These are phyloP conservation scores for Drosophila imparisetae DNA, from an alignment of 2,888 invertebrate genomes.

Conservation along the genomic window DNA sequence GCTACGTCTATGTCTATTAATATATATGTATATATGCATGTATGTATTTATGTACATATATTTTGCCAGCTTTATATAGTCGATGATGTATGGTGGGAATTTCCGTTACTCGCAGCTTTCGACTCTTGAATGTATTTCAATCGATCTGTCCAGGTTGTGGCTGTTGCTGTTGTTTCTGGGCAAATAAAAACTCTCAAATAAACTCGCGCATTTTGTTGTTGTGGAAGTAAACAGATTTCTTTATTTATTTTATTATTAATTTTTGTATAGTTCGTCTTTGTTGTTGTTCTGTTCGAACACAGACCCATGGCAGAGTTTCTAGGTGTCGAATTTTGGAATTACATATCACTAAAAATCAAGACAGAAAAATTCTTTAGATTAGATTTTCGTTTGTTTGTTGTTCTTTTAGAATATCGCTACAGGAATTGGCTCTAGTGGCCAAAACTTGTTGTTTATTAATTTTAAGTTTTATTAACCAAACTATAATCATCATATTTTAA, in stretches of 20 bases:
- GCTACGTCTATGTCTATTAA: neutral
- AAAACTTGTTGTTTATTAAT: slow-evolving; percentile 45
- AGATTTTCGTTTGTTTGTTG: slow-evolving; percentile 36
- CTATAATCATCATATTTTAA: slow-evolving; percentile 25
- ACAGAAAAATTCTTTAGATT: slow-evolving; percentile 48
- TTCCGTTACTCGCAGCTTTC: slow-evolving; percentile 63
- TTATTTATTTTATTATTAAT: slow-evolving; percentile 75
- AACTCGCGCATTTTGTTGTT: slow-evolving; percentile 46
- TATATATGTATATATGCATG: neutral
- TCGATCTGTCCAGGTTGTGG: slow-evolving; percentile 18
- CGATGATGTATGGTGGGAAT: slow-evolving; percentile 75
- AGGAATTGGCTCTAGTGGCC: slow-evolving; percentile 60
- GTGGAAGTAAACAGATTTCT: slow-evolving; percentile 80
- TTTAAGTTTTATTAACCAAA: slow-evolving; percentile 48
- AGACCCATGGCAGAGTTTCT: slow-evolving; percentile 70
- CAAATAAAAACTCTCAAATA: slow-evolving; percentile 12
- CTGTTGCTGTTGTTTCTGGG: slow-evolving; percentile 15
- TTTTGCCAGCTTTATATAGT: slow-evolving; percentile 55
- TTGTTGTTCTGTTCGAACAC: slow-evolving; percentile 48
- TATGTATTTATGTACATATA: neutral
- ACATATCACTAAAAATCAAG: slow-evolving; percentile 74
- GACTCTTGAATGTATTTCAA: slow-evolving; percentile 33
- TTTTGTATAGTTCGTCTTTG: slow-evolving; percentile 40
- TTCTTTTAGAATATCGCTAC: slow-evolving; percentile 76
- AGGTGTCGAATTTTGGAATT: slow-evolving; percentile 59